These are phyloP conservation scores for Psettodes erumei DNA, from an alignment of 2,113 vertebrate species.

Conservation along the genomic window DNA sequence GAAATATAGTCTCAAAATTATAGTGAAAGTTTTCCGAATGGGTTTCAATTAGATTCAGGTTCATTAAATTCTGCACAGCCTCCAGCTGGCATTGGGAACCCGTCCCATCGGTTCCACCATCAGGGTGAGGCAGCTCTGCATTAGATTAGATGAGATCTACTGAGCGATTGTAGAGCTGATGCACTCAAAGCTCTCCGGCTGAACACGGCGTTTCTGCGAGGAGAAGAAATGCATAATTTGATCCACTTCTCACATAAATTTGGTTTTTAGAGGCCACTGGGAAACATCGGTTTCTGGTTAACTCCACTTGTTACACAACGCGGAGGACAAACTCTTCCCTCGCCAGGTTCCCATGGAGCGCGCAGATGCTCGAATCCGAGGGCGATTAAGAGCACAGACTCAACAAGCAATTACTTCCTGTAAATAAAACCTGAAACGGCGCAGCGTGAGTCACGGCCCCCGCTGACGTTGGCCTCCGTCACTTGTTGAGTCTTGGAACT, in stretches of 20 bases:
- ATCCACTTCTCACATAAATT: slow-evolving; percentile 17
- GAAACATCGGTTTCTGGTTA: slow-evolving; percentile 33
- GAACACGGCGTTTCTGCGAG: background rate
- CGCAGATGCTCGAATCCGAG: slow-evolving; percentile 46
- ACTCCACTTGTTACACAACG: slow-evolving; percentile 31
- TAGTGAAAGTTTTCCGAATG: background rate
- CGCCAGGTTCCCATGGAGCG: slow-evolving; percentile 5
- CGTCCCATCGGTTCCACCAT: slow-evolving; percentile 24
- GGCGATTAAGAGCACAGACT: slow-evolving; percentile 66
- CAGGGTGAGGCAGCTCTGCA: slow-evolving; percentile 2
- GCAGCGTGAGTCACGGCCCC: slow-evolving; percentile 35
- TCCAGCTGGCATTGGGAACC: background rate
- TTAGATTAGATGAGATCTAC: slow-evolving; percentile 24
- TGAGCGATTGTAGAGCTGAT: slow-evolving; percentile 4
- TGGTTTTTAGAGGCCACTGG: slow-evolving; percentile 26
- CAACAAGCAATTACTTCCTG: slow-evolving; percentile 71
- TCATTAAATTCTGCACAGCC: background rate
- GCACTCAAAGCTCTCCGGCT: slow-evolving; percentile 6
- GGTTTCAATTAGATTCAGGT: background rate
- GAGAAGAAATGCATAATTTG: slow-evolving; percentile 18
- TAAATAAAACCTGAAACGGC: slow-evolving; percentile 64
- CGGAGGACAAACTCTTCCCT: slow-evolving; percentile 23
- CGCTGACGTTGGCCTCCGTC: slow-evolving; percentile 38
- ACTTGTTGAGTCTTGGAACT: slow-evolving; percentile 61
- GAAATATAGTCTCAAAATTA: background rate